Evolutionary conservation across 2,888 invertebrate species (phyloP), one percentile per base, ranked within the genome.

Genomic region (Antheraea yamamai): DNA sequence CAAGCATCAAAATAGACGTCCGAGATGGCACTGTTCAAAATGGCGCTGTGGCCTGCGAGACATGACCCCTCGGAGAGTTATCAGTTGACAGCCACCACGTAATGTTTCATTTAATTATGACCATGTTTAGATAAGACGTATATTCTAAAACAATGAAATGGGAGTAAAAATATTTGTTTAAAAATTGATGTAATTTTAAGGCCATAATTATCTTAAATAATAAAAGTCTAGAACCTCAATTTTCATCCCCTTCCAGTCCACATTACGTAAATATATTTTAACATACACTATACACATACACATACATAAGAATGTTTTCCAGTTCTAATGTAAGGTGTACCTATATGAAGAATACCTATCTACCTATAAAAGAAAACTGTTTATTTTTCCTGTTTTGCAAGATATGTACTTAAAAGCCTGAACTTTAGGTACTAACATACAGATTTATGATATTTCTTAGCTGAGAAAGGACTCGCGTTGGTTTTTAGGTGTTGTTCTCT

Each of bases 11-110:
- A 78, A 80, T 79, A 81, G 85, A 85, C 87, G 87, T 83, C 85
- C 81, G 81, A 88, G 88, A 88, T 87, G 86, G 86, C 87, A 94
- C 93, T 94, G 87, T 78, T 87, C 87, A 90, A 91, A 89, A 90
- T 91, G 89, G 90, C 92, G 47, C 47, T 47, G 47, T 47, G 47
- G 12, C 47, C 47, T 87, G 91, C 91, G 83, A 83, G 79, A 82
- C 82, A 82, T 85, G 89, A 88, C 85, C 88, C 83, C 84, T 84
- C 78, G 64, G 75, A 77, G 78, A 81, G 86, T 91, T 91, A 91
- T 91, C 91, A 81, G 85, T 82, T 79, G 80, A 81, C 82, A 84
- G 84, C 73, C 77, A 76, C 81, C 79, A 81, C 81, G 79, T 83
- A 82, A 81, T 82, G 79, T 77, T 81, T 81, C 80, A 80, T 78